Percentiles rank a stretch among this genome's conserved stretches.
These are phyloP conservation scores for Escarpia spicata DNA, from an alignment of 2,888 invertebrate genomes.

Conservation along the genomic window DNA sequence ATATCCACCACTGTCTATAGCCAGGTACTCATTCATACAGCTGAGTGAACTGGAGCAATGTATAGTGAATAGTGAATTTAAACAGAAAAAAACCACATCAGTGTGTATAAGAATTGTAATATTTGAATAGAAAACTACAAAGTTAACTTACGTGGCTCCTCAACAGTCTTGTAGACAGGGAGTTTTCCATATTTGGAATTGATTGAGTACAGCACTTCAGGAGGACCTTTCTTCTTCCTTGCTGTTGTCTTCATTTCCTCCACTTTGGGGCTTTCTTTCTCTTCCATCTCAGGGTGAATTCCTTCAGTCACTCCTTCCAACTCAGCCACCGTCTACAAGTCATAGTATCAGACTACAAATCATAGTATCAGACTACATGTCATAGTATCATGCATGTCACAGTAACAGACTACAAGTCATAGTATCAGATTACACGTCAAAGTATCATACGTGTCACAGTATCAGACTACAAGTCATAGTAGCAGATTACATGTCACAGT, in stretches of 20 bases:
- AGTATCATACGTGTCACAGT: background rate
- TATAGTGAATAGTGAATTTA: too few species aligned
- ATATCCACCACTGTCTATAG: too few species aligned
- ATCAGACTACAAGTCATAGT: background rate
- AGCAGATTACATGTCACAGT: too few species aligned
- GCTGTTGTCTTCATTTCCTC: constrained; percentile 22
- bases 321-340: constrained; percentile 61
- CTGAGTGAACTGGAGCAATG: too few species aligned
- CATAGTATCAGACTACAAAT: background rate
- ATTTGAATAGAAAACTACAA: background rate
- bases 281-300: constrained; percentile 50
- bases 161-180: constrained; percentile 23
- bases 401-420: background rate
- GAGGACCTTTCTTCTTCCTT: constrained; percentile 24
- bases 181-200: constrained; percentile 34
- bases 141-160: constrained; percentile 24
- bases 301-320: constrained; percentile 63
- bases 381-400: background rate
- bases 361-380: background rate
- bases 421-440: background rate
- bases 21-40: too few species aligned
- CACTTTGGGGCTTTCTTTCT: constrained; percentile 45
- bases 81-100: too few species aligned
- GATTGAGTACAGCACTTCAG: background rate
- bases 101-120: too few species aligned